Percentiles rank a stretch among this genome's conserved stretches.
phyloP scores from a whole-genome alignment of 2,113 vertebrate species.

The Morone saxatilis region DNA sequence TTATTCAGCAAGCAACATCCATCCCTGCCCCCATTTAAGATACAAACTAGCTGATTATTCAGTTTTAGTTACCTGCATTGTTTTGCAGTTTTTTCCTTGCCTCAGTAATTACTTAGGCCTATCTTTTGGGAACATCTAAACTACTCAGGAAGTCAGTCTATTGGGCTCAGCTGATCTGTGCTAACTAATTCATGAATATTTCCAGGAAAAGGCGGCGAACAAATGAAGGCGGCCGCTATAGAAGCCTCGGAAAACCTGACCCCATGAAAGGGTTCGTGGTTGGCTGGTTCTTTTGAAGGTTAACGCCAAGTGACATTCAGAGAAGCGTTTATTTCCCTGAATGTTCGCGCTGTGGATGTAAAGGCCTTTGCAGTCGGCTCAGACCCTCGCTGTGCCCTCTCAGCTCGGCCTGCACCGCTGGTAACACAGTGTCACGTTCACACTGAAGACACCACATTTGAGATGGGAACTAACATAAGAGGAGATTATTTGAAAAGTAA shows the following conservation, averaged over 20 bases:
- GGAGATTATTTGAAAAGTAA: background rate
- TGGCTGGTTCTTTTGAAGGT: constrained; percentile 44
- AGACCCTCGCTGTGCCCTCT: constrained; percentile 8
- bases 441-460: background rate
- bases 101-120: constrained; percentile 4
- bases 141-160: constrained; percentile 23
- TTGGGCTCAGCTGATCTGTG: constrained; percentile 51
- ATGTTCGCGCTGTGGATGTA: constrained; percentile 22
- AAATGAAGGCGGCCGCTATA: constrained; percentile 33
- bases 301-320: constrained; percentile 51
- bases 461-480: background rate
- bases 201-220: constrained; percentile 57
- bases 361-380: constrained; percentile 5
- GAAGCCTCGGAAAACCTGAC: constrained; percentile 37
- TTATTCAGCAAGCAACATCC: background rate
- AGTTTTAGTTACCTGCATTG: background rate
- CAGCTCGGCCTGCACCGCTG: background rate
- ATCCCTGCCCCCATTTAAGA: background rate
- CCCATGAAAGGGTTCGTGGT: constrained; percentile 38
- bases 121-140: constrained; percentile 6
- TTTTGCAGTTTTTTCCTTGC: background rate
- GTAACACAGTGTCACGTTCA: background rate
- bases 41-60: background rate
- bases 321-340: constrained; percentile 37
- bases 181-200: constrained; percentile 72